Evolutionary conservation across 2,113 vertebrate species (phyloP), one percentile per base, ranked within the genome.

Genomic region (Tragulus kanchil): DNA sequence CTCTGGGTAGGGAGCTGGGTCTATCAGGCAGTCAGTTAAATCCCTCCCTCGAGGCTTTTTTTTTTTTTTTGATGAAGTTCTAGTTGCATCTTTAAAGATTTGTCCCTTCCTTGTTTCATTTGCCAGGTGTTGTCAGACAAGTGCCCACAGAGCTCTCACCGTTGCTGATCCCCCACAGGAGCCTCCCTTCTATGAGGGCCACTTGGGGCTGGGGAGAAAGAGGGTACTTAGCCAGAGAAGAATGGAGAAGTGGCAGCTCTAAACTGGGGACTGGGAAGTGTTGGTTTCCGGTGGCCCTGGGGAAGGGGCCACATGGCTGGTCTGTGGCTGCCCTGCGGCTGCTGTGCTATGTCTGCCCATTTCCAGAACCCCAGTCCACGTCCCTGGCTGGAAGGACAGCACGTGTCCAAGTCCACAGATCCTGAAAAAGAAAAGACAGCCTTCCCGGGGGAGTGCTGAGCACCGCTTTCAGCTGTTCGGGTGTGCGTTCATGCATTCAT

Each of bases 231-330:
- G 88, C 67, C 31, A 6, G 9, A 10, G 42, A 78, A 81, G 90
- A 97, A 96, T 90, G 89, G 93, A 96, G 97, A 98, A 97, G 94
- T 95, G 45, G 6, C 62, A 52, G 48, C 79, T 96, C 95, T 97
- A 96, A 96, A 96, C 89, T 17, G 89, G 90, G 97, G 59, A 88
- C 90, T 78, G 50, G 96, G 93, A 93, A 96, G 96, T 94, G 64
- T 8, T 81, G 71, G 58, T 75, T 56, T 79, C 86, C 36, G 65
- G 67, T 8, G 5, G 23, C 89, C 69, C 90, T 81, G 79, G 61
- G 61, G 64, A 86, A 62, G 58, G 65, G 52, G 25, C 73, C 81
- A 17, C 0, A 8, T 83, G 81, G 42, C 81, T n/a, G 16, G 58
- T 54, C 67, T 5, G 11, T 90, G 90, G 90, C 75, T 45, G 12